phyloP scores from a whole-genome alignment of 2,113 vertebrate genomes.

The Saccopteryx bilineata region DNA sequence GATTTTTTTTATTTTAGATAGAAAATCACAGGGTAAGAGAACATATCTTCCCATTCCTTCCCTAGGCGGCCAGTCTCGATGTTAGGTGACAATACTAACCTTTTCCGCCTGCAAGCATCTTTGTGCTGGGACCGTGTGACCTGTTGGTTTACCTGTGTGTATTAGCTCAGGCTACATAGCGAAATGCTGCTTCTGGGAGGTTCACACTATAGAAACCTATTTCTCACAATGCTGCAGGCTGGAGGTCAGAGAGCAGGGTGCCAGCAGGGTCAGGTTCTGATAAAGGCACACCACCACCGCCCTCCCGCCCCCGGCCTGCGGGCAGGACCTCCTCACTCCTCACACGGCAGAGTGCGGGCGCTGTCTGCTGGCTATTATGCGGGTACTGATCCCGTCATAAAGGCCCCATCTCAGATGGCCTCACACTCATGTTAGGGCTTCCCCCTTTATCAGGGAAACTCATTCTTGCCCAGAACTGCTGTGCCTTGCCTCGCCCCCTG shows the following conservation, averaged over 20 bases:
- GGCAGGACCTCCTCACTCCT: rapidly evolving
- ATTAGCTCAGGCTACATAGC: rapidly evolving
- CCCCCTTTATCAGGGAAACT: not conserved
- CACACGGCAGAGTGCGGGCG: rapidly evolving
- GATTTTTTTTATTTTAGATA: not conserved
- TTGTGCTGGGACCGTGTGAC: rapidly evolving
- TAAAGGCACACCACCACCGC: not conserved
- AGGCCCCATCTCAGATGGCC: no score
- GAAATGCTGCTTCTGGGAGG: rapidly evolving
- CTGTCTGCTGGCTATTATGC: not conserved
- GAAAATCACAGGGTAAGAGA: not conserved
- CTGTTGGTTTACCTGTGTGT: rapidly evolving
- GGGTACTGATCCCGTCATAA: not conserved
- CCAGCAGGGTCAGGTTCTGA: rapidly evolving
- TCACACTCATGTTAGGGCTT: not conserved
- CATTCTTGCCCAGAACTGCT: not conserved
- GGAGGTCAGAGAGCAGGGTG: not conserved
- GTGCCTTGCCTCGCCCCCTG: not conserved
- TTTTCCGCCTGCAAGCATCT: rapidly evolving
- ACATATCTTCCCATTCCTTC: rapidly evolving
- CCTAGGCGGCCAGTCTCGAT: rapidly evolving
- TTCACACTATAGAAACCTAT: no score
- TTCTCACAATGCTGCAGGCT: not conserved
- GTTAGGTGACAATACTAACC: rapidly evolving
- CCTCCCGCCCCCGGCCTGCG: not conserved